Evolutionary conservation across 2,888 invertebrate genomes (phyloP).

Genomic region (Beris chalybata): DNA sequence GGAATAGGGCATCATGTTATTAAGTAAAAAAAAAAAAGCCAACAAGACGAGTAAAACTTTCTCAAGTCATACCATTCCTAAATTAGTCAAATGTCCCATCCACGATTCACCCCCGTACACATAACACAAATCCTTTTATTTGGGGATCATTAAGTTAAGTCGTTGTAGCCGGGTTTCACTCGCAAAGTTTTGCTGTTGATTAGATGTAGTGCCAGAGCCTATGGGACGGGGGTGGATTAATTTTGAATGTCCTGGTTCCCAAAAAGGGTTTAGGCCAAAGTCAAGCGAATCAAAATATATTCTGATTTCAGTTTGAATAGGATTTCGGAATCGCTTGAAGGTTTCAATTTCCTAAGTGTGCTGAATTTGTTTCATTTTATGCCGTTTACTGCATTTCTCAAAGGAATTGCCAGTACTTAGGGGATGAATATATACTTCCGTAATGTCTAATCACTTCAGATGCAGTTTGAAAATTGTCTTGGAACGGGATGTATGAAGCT

Average conservation of each 20-base stretch:
- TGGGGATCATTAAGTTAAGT: slow-evolving; percentile 22
- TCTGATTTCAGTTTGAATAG: too few relatives aligned
- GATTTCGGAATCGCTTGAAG: too few relatives aligned
- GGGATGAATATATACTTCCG: too few relatives aligned
- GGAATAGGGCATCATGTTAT: too few relatives aligned
- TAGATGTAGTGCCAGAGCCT: slow-evolving; percentile 14
- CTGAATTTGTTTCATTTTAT: too few relatives aligned
- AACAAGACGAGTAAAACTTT: neutral
- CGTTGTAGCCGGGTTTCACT: slow-evolving; percentile 6
- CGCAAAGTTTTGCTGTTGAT: slow-evolving; percentile 20
- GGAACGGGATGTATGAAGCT: too few relatives aligned
- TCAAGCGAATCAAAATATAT: neutral
- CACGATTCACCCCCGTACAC: neutral
- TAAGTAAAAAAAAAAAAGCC: neutral
- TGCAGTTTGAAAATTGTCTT: too few relatives aligned
- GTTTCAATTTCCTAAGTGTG: too few relatives aligned
- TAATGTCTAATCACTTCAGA: too few relatives aligned
- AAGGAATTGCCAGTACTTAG: too few relatives aligned
- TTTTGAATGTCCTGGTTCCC: slow-evolving; percentile 14
- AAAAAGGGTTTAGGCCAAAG: slow-evolving; percentile 22
- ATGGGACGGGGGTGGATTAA: slow-evolving; percentile 19
- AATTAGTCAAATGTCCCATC: slow-evolving; percentile 25
- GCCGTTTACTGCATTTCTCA: too few relatives aligned
- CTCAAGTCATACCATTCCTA: slow-evolving; percentile 12
- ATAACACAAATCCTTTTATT: slow-evolving; percentile 23